Base-by-base conservation (phyloP, 1,140 invertebrate species). In the Lysiphlebus fabarum region DNA sequence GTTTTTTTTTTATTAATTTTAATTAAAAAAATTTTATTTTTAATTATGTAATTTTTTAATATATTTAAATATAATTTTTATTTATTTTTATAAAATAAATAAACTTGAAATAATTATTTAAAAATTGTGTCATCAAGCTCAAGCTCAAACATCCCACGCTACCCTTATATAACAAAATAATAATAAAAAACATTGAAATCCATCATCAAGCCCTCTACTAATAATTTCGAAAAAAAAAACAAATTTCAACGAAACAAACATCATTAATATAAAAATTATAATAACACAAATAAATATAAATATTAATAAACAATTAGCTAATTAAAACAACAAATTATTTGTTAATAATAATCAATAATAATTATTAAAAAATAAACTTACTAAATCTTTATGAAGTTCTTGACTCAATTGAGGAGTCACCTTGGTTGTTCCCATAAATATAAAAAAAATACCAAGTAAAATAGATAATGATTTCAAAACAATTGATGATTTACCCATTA, bases 371-470 rank as follows among this genome's bases (percentile, higher is more conserved):
- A 14, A 45, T 42, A 56, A 62, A 82, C 87, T 87, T 80, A 97
- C 95, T 88, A 98, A 86, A 83, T 98, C 95, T 84, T 94, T 95
- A 78, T 98, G 94, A 54, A 98, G 85, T 77, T 98, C 95, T 81
- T 92, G 92, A 69, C 92, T 96, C 58, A 98, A 87, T 63, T 89
- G 85, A 61, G 93, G 92, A 59, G 93, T 92, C 53, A 97, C 80
- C 83, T 97, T 97, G 68, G 96, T 89, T 17, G 89, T 89, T 48
- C 95, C 95, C 59, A 96, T 90, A 76, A 97, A 96, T 67, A 98
- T 87, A 76, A 98, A 98, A 81, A 98, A 98, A 63, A 98, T 83
- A 53, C 95, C 95, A 65, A 97, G 80, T 37, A 96, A 85, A 61
- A 98, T 80, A 9, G 94, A 96, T 57, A 98, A 82, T 75, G 92